Evolutionary conservation across 2,888 invertebrate genomes (phyloP), one percentile per base, ranked within the genome.

Genomic region (Agrilus cyanescens): DNA sequence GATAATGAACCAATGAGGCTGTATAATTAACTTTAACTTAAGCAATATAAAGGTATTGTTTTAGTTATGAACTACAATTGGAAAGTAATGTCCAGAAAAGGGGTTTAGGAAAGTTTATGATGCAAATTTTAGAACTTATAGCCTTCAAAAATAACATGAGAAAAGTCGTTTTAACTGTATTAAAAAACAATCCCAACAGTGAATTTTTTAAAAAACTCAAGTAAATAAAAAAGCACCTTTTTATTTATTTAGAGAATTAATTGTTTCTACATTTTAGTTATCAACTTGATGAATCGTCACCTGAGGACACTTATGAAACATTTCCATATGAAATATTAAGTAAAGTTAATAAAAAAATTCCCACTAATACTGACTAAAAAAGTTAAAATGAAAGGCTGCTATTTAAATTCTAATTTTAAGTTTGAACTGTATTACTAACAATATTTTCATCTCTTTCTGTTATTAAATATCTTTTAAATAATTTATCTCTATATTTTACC

Each of bases 11-110:
- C n/a, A n/a, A n/a, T n/a, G n/a, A n/a, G n/a, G n/a, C n/a, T n/a
- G n/a, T n/a, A n/a, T n/a, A n/a, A n/a, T n/a, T n/a, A n/a, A n/a
- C n/a, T n/a, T n/a, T n/a, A n/a, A n/a, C n/a, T n/a, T n/a, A n/a
- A n/a, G n/a, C n/a, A n/a, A n/a, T n/a, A n/a, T n/a, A n/a, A n/a
- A n/a, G n/a, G n/a, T n/a, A 4, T 20, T 6, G 2, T 62, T 64
- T 46, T 63, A 88, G 89, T 63, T 94, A 93, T 69, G 93, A 93
- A 65, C 73, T 93, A 49, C 93, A 94, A 66, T 71, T 93, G 52
- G 82, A 82, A 58, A 65, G 75, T 39, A 69, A 67, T 8, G 75
- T 78, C 25, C 76, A 85, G 48, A 72, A 86, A 46, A 82, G 82
- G 63, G 90, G 90, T 8, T 70, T 93, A 34, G 93, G 93, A 4